Percentiles rank a stretch among this genome's conserved stretches.
Conservation (phyloP, 2,113 vertebrate species). For the Dinomys branickii region DNA sequence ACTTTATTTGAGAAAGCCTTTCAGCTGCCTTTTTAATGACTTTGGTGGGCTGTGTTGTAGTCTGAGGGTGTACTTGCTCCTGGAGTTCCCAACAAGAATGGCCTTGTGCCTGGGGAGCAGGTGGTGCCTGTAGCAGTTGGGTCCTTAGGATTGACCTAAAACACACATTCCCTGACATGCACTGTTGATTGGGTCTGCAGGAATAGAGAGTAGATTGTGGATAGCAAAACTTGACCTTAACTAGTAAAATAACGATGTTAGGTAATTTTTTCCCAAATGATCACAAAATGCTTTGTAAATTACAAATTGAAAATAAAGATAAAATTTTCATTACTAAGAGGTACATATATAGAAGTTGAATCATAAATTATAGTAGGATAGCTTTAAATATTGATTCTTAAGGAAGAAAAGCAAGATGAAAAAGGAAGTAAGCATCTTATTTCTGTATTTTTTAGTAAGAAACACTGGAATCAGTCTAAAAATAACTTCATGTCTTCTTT, state of each 20-base stretch:
- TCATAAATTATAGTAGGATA: neutral
- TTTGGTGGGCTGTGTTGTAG: too few species aligned
- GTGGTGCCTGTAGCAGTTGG: neutral
- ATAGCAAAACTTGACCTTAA: conserved; percentile 23
- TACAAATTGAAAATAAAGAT: conserved; percentile 28
- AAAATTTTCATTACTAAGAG: neutral
- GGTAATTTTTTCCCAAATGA: neutral
- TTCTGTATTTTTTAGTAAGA: neutral
- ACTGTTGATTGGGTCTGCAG: neutral
- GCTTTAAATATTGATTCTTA: conserved; percentile 1
- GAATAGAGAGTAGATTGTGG: neutral
- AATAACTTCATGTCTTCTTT: neutral
- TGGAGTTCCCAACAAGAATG: neutral
- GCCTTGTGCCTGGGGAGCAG: neutral
- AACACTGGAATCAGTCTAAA: neutral
- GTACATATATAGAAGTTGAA: neutral
- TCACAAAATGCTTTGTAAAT: neutral
- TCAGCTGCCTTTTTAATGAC: neutral
- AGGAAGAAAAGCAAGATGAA: neutral
- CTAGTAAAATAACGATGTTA: neutral
- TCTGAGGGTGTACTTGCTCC: neutral
- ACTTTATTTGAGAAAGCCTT: neutral
- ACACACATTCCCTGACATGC: neutral
- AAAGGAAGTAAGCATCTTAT: neutral
- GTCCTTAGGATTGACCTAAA: too few species aligned